Conservation (phyloP, 1,140 invertebrate species). For the Brachionus calyciflorus region DNA sequence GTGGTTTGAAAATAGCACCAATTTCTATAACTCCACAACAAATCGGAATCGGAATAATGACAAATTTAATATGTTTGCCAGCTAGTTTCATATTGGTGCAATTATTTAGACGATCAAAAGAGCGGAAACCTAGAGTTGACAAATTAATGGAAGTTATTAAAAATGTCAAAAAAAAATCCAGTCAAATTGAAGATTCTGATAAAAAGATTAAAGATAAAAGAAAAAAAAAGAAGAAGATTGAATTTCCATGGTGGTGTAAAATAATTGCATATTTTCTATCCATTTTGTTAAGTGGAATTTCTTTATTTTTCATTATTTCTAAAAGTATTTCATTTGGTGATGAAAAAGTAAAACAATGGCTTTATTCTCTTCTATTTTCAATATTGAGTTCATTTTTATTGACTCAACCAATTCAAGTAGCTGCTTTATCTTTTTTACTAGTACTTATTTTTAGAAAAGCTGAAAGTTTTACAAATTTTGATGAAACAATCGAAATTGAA, state of each 20-base stretch:
- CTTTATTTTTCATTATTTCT: constrained; percentile 63
- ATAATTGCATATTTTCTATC: constrained; percentile 63
- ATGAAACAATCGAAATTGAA: constrained; percentile 53
- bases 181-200: not conserved
- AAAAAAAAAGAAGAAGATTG: constrained; percentile 48
- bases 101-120: constrained; percentile 21
- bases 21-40: not conserved
- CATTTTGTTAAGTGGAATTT: constrained; percentile 57
- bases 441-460: not conserved
- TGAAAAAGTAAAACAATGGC: constrained; percentile 65
- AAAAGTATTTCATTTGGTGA: constrained; percentile 65
- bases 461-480: constrained; percentile 61
- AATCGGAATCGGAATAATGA: constrained; percentile 39
- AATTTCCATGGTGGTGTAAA: constrained; percentile 63
- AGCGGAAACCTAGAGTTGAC: not conserved
- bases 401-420: constrained; percentile 65
- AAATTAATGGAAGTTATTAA: not conserved
- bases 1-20: constrained; percentile 13
- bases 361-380: constrained; percentile 64
- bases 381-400: constrained; percentile 64
- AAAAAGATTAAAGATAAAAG: not conserved
- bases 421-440: constrained; percentile 59
- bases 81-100: constrained; percentile 22
- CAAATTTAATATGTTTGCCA: constrained; percentile 16
- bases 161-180: not conserved